Base-by-base conservation (phyloP, 2,888 invertebrate species). In the Priocnemis perturbator region DNA sequence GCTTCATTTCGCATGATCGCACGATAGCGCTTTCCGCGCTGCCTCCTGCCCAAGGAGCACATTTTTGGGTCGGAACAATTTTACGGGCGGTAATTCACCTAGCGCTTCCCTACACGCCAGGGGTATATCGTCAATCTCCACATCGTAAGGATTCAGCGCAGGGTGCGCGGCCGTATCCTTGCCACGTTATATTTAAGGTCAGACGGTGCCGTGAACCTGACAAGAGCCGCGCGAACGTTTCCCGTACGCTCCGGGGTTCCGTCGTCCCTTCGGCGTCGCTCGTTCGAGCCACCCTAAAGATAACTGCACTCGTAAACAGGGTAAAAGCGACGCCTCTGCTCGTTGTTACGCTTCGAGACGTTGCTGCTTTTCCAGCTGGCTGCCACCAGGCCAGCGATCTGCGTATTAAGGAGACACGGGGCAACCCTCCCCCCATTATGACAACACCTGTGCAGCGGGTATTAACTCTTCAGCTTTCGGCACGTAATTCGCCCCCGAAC, bases 391-490 rank as follows among this genome's bases (percentile, higher is more conserved):
- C 37, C 48, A 26, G 48, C 61, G 61, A 61, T 30, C 61, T 26
- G 52, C 17, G 58, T 58, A 58, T 64, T 64, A 64, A 64, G 58
- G 58, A 64, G 63, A 63, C 45, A 57, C 56, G 56, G 44, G 52
- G 57, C 30, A 47, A 52, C n/a, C 11, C n/a, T n/a, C 19, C 48
- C 37, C 56, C 47, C 58, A 55, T 63, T 63, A 63, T 47, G 52
- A 58, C 53, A 64, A 58, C 64, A 64, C 64, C 64, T 64, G 64
- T 52, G 64, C 58, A 21, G 48, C 48, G 56, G 56, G 45, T 48
- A 63, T 63, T 63, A 63, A 63, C 45, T 63, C 63, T 63, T 57
- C 23, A 26, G 21, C 63, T 21, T 57, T 63, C 52, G 63, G 63
- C 63, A 57, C 63, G 63, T 63, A 63, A 56, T 63, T 56, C 26